Conservation (phyloP, 2,888 invertebrate genomes). For the Noctua janthina region DNA sequence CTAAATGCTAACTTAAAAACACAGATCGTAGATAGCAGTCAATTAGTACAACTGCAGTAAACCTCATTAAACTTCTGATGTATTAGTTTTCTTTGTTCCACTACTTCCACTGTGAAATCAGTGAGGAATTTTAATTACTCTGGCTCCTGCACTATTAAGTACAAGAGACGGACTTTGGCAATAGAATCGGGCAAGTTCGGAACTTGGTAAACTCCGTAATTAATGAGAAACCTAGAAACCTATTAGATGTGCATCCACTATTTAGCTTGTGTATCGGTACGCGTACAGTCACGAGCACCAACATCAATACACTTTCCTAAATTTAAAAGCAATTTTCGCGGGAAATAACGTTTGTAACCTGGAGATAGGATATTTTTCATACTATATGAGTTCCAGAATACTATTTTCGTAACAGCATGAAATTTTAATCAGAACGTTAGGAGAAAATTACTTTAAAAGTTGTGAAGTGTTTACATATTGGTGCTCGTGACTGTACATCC, state of each 20-base stretch:
- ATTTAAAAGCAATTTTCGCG: too few relatives aligned
- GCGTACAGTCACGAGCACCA: too few relatives aligned
- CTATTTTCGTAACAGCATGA: too few relatives aligned
- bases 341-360: too few relatives aligned
- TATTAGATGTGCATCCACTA: constrained; percentile 24
- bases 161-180: constrained; percentile 27
- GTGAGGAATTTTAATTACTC: constrained; percentile 48
- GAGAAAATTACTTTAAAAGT: too few relatives aligned
- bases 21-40: neutral
- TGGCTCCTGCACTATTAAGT: constrained; percentile 32
- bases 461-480: too few relatives aligned
- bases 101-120: constrained; percentile 15
- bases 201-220: constrained; percentile 48
- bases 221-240: constrained; percentile 26
- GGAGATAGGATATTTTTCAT: too few relatives aligned
- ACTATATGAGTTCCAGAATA: too few relatives aligned
- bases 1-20: neutral
- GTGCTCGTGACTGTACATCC: too few relatives aligned
- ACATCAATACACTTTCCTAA: too few relatives aligned
- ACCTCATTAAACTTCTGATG: neutral
- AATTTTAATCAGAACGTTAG: too few relatives aligned
- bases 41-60: neutral
- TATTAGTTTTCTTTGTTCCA: constrained; percentile 27
- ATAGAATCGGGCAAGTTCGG: constrained; percentile 43
- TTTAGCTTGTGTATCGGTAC: constrained; percentile 2